Percentiles rank a stretch among this genome's conserved stretches.
Evolutionary conservation across 2,888 invertebrate genomes (phyloP).

Genomic region (Asteroscopus sphinx): DNA sequence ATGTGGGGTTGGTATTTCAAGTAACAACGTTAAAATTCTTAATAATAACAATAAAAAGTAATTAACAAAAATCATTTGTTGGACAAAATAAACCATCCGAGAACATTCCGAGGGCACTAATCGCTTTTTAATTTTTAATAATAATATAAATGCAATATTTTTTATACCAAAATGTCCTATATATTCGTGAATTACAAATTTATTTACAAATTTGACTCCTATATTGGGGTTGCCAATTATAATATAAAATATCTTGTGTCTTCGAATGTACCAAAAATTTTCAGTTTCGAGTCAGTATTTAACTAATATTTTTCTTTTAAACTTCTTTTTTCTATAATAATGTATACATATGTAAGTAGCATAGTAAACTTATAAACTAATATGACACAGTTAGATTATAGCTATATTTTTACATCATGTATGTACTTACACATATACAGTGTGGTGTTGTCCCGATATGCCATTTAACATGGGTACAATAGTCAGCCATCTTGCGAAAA

Average conservation of each 20-base stretch:
- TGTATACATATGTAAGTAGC: slow-evolving; percentile 87
- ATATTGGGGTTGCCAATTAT: slow-evolving; percentile 69
- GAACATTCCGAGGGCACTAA: slow-evolving; percentile 83
- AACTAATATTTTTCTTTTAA: slow-evolving; percentile 84
- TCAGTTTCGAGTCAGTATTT: slow-evolving; percentile 77
- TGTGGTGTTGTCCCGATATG: slow-evolving; percentile 70
- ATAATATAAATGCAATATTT: slow-evolving; percentile 86
- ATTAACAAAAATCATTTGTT: slow-evolving; percentile 84
- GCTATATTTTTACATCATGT: slow-evolving; percentile 86
- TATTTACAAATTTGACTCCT: slow-evolving; percentile 82
- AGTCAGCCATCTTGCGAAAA: slow-evolving; percentile 40
- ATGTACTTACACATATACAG: slow-evolving; percentile 88
- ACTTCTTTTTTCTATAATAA: slow-evolving; percentile 83
- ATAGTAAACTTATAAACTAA: slow-evolving; percentile 87
- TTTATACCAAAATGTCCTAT: slow-evolving; percentile 82
- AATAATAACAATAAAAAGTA: slow-evolving; percentile 89
- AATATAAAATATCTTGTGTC: slow-evolving; percentile 69
- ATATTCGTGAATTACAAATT: slow-evolving; percentile 83
- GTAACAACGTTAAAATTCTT: slow-evolving; percentile 89
- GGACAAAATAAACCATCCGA: slow-evolving; percentile 84
- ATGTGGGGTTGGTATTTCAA: slow-evolving; percentile 75
- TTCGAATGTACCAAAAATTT: slow-evolving; percentile 64
- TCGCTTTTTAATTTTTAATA: slow-evolving; percentile 59
- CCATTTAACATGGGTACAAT: slow-evolving; percentile 52
- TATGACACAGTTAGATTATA: slow-evolving; percentile 89